Conservation (phyloP, 2,113 vertebrate genomes). For the Lamprotornis superbus region DNA sequence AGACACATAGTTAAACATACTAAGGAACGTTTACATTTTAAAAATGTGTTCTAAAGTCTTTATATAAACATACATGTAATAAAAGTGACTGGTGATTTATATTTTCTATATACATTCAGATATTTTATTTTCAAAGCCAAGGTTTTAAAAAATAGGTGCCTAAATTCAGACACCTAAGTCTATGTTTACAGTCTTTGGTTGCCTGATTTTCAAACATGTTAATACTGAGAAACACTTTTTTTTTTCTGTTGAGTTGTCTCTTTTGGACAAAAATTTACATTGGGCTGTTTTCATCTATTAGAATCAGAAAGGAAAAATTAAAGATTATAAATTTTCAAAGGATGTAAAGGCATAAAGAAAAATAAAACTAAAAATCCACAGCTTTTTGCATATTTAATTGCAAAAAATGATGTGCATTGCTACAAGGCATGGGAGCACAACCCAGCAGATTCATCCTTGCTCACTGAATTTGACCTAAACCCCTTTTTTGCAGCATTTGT, state of each 20-base stretch:
- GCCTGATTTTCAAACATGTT: conserved; percentile 33
- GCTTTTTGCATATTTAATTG: neutral
- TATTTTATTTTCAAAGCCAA: conserved; percentile 39
- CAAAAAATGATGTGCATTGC: neutral
- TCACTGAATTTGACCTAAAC: neutral
- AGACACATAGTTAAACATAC: conserved; percentile 63
- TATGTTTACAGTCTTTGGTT: conserved; percentile 28
- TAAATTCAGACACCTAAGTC: conserved; percentile 54
- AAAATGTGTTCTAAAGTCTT: conserved; percentile 49
- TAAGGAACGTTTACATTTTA: conserved; percentile 57
- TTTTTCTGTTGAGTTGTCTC: neutral
- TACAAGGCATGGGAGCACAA: neutral
- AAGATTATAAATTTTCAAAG: neutral
- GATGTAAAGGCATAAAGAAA: conserved; percentile 11
- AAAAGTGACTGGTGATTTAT: conserved; percentile 63
- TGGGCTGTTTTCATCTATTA: neutral
- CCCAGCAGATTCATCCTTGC: neutral
- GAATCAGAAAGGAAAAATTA: neutral
- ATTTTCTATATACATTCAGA: conserved; percentile 47
- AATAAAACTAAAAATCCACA: conserved; percentile 11
- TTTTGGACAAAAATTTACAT: neutral
- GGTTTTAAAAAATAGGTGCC: conserved; percentile 57
- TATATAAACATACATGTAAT: conserved; percentile 62
- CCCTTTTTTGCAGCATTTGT: neutral
- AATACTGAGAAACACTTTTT: neutral